Base-by-base conservation (phyloP, 2,797 vertebrate genomes). In the Cuculus canorus region DNA sequence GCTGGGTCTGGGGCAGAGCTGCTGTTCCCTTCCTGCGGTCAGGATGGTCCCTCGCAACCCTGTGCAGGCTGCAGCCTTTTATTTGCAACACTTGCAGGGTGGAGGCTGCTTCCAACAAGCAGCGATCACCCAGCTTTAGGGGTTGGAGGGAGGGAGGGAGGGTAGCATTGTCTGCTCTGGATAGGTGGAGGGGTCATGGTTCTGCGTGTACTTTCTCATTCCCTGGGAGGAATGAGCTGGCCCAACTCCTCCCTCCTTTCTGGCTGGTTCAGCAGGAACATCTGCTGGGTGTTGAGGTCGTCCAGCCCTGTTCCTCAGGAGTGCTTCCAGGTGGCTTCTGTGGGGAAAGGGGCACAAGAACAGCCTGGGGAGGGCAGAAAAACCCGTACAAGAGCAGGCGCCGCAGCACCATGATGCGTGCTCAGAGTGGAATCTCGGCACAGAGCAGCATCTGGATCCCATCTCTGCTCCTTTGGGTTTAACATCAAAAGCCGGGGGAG, bases 381-480 rank as follows among this genome's bases (percentile, higher is more conserved):
- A 61, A 39, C 3, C 69, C 11, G 6, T 3, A 0, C 11, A 1
- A 9, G 30, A 24, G 13, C 4, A 18, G 39, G 21, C 17, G 2
- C 25, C 10, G 1, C 45, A 14, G 47, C 53, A 35, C 18, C 30
- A 3, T 1, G 16, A n/a, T 4, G 32, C 3, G 0, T 2, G 11
- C n/a, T 45, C 24, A 2, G 2, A 1, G 37, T 50, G 17, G 25
- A 24, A 33, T 35, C 41, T 47, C 13, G 72, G 25, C 11, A 1
- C 3, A 9, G 61, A 21, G 35, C 52, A 33, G 50, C 73, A 9
- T 50, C 60, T 7, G 24, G 6, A 37, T 72, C 60, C 43, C 14
- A 15, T 65, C 47, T 52, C 37, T 6, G 35, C 4, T 8, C n/a
- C 37, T 41, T 32, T 2, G 47, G 48, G 9, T 64, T 45, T 23